phyloP scores from a whole-genome alignment of 2,888 invertebrate genomes.

The Pecten maximus region DNA sequence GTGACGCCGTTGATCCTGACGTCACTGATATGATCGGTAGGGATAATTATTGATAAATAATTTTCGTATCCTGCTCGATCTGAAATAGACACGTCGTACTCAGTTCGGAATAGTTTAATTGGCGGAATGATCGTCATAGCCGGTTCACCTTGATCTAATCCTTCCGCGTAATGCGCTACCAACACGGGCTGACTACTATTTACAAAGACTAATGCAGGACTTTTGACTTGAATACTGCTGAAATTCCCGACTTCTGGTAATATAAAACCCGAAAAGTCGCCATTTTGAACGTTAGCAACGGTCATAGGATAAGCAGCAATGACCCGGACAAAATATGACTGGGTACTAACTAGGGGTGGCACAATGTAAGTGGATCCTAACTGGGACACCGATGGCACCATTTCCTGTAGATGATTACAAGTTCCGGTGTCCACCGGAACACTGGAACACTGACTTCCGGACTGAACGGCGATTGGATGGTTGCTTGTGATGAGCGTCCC shows the following conservation, averaged over 20 bases:
- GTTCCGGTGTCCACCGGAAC: not conserved
- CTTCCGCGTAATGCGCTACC: not conserved
- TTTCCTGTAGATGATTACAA: conserved; percentile 15
- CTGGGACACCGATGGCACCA: not conserved
- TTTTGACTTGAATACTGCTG: not conserved
- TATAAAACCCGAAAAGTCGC: not conserved
- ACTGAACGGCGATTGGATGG: not conserved
- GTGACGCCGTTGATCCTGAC: not conserved
- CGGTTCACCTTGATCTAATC: not conserved
- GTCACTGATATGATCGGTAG: not conserved
- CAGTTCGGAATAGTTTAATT: not conserved
- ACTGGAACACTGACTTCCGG: not conserved
- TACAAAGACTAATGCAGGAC: not conserved
- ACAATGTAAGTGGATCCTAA: not conserved
- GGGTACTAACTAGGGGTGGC: not conserved
- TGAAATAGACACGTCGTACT: not conserved
- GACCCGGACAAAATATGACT: not conserved
- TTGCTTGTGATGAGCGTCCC: not conserved
- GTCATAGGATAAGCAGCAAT: not conserved
- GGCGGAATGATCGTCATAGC: not conserved
- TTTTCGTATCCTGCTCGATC: not conserved
- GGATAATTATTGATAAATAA: not conserved
- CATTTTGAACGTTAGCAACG: not conserved
- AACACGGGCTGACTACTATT: not conserved
- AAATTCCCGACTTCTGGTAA: not conserved